phyloP scores from a whole-genome alignment of 1,140 invertebrate species.

The Drosophila bocki region DNA sequence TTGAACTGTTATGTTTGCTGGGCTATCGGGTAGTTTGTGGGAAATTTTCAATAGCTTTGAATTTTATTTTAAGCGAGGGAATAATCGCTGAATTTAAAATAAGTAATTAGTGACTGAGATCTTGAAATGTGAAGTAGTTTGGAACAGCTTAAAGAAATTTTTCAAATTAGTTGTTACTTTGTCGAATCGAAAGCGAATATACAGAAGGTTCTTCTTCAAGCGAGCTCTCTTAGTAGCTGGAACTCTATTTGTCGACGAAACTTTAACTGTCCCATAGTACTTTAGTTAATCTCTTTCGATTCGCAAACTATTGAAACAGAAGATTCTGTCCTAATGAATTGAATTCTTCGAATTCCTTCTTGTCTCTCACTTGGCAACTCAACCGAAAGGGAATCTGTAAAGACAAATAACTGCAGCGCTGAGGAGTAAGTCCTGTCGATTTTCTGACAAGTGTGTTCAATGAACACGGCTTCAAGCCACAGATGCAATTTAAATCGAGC shows the following conservation, averaged over 20 bases:
- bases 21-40: not conserved
- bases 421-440: conserved; percentile 19
- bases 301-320: not conserved
- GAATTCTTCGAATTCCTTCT: not conserved
- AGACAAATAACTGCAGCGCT: not conserved
- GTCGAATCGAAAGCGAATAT: too few relatives aligned
- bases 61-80: not conserved
- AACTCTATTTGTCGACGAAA: too few relatives aligned
- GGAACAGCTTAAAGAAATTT: too few relatives aligned
- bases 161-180: too few relatives aligned
- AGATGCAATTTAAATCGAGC: conserved; percentile 27
- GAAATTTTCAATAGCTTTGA: not conserved
- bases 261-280: too few relatives aligned
- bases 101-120: too few relatives aligned
- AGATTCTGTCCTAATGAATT: not conserved
- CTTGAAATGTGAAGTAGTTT: too few relatives aligned
- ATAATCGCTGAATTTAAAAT: not conserved
- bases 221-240: too few relatives aligned
- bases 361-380: not conserved
- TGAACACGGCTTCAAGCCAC: conserved; percentile 17
- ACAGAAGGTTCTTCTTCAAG: too few relatives aligned
- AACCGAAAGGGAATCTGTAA: conserved; percentile 4
- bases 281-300: not conserved
- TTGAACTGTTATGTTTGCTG: conserved; percentile 7
- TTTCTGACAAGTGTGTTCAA: conserved; percentile 11